These are phyloP conservation scores for Nannoperca obscura DNA, from an alignment of 2,797 vertebrate genomes.

Conservation along the genomic window DNA sequence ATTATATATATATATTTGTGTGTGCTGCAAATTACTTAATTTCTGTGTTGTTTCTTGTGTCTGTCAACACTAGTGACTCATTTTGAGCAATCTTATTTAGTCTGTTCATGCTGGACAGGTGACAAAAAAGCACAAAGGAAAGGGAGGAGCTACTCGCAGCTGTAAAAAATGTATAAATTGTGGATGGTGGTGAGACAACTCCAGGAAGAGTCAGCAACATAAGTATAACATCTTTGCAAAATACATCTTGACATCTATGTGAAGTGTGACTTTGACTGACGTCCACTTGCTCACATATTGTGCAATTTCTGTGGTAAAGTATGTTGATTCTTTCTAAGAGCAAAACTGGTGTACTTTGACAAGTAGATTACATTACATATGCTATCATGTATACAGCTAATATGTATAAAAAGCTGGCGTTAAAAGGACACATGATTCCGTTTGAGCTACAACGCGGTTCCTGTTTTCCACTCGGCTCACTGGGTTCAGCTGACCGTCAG, in stretches of 20 bases:
- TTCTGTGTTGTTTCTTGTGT: not conserved
- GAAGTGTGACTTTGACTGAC: not conserved
- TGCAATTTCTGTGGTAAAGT: not conserved
- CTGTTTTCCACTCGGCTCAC: no score
- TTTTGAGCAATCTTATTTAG: not conserved
- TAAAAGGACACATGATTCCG: no score
- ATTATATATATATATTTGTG: not conserved
- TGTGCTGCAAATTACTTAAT: not conserved
- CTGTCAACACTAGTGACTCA: not conserved
- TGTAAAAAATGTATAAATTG: not conserved
- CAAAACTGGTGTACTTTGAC: not conserved
- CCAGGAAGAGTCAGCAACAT: not conserved
- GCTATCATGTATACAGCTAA: not conserved
- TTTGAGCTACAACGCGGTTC: not conserved
- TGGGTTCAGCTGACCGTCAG: not conserved
- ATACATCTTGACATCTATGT: not conserved
- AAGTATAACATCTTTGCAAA: not conserved
- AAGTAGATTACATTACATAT: not conserved
- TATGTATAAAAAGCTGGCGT: not conserved
- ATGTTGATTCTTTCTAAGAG: not conserved
- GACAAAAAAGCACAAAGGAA: not conserved
- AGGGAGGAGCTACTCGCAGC: not conserved
- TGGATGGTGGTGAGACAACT: not conserved
- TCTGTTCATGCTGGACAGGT: not conserved
- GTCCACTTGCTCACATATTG: not conserved